These are phyloP conservation scores for Teleogryllus occipitalis DNA, from an alignment of 1,140 invertebrate genomes.

Conservation along the genomic window DNA sequence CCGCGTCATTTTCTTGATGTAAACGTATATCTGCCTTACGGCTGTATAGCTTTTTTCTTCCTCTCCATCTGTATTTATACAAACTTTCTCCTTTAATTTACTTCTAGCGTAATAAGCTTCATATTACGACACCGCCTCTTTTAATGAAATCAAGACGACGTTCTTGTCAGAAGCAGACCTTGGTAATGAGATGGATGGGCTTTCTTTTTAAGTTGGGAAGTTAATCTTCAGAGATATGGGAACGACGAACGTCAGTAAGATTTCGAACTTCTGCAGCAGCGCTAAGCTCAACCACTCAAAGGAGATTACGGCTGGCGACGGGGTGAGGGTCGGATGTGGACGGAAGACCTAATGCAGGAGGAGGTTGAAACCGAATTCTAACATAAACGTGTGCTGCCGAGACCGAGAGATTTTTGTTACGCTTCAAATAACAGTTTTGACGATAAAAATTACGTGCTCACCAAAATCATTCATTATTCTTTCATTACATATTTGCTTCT, in stretches of 20 bases:
- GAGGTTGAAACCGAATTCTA: no score
- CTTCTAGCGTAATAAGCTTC: neutral
- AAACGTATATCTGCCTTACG: neutral
- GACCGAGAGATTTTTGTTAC: no score
- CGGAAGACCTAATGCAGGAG: no score
- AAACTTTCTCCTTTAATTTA: neutral
- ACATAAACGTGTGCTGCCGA: no score
- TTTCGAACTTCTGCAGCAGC: neutral
- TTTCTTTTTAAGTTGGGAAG: neutral
- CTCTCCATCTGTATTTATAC: neutral
- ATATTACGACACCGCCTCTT: neutral
- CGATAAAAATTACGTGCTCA: no score
- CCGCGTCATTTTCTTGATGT: neutral
- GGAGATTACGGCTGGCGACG: no score
- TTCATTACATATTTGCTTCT: no score
- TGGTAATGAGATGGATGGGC: neutral
- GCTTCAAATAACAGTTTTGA: no score
- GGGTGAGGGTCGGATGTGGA: no score
- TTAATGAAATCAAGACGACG: neutral
- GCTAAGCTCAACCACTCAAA: no score
- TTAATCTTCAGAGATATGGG: neutral
- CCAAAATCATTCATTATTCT: no score
- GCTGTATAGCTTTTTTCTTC: neutral
- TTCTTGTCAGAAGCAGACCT: neutral
- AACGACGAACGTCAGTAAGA: neutral